These are phyloP conservation scores for Ifrita kowaldi DNA, from an alignment of 2,113 vertebrate genomes.

Conservation along the genomic window DNA sequence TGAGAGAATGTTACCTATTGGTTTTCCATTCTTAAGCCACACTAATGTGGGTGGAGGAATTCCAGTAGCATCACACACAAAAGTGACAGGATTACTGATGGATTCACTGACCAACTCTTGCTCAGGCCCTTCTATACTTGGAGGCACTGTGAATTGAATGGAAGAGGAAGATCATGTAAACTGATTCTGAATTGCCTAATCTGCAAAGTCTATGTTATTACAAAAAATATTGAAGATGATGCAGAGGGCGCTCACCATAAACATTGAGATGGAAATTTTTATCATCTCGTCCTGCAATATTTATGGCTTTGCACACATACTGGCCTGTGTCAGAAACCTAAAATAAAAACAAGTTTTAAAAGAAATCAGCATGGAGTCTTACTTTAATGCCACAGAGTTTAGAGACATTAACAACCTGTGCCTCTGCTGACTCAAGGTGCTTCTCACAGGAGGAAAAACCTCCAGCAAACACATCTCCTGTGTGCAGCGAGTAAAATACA, in stretches of 20 bases:
- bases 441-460: background rate
- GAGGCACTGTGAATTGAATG: conserved; percentile 80
- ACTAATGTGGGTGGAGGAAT: conserved; percentile 86
- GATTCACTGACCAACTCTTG: conserved; percentile 80
- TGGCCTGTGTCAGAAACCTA: conserved; percentile 95
- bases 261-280: conserved; percentile 95
- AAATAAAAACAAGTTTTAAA: conserved; percentile 35
- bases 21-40: conserved; percentile 89
- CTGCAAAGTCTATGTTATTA: background rate
- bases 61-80: conserved; percentile 88
- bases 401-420: background rate
- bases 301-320: conserved; percentile 92
- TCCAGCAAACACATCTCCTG: background rate
- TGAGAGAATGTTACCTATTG: conserved; percentile 75
- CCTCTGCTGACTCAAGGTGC: background rate
- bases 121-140: conserved; percentile 84
- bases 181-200: background rate
- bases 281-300: conserved; percentile 91
- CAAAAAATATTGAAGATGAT: background rate
- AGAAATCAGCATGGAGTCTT: background rate
- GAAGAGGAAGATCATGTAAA: background rate
- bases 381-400: background rate
- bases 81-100: conserved; percentile 83
- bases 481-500: accelerated
- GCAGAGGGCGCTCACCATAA: conserved; percentile 78